Percentiles rank a stretch among this genome's conserved stretches.
Conservation (phyloP, 37 sponge, comb jelly and placozoan genomes). For the Chondrosia reniformis region DNA sequence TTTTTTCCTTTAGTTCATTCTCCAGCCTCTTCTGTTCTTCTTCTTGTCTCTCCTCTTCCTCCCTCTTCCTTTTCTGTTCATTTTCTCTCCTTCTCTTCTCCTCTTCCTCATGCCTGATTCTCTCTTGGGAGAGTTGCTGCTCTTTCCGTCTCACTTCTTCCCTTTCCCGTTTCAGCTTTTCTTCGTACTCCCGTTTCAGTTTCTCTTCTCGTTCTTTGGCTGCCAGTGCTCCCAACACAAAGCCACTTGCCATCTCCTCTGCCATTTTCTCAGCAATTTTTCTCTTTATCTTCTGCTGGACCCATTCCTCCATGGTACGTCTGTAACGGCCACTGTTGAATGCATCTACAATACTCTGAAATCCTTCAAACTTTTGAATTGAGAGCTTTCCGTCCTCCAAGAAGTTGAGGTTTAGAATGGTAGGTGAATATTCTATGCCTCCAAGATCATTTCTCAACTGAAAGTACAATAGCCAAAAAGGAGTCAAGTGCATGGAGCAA, state of each 20-base stretch:
- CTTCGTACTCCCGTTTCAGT: constrained; percentile 54
- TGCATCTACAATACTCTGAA: constrained; percentile 1
- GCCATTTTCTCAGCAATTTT: background rate
- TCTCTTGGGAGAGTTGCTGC: constrained; percentile 12
- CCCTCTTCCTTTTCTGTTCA: background rate
- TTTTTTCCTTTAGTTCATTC: constrained; percentile 16
- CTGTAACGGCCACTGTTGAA: constrained; percentile 9
- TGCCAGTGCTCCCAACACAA: background rate
- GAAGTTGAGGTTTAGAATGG: constrained; percentile 12
- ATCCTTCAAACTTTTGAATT: constrained; percentile 19
- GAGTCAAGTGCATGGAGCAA: too few relatives aligned
- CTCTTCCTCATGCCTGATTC: constrained; percentile 19
- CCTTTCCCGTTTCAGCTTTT: constrained; percentile 34
- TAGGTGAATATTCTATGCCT: constrained; percentile 20
- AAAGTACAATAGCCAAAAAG: too few relatives aligned
- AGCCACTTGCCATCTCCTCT: background rate
- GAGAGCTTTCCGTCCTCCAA: constrained; percentile 13
- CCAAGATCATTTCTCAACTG: constrained; percentile 20
- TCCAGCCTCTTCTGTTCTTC: background rate
- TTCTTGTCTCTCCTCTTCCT: background rate
- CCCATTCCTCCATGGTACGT: constrained; percentile 10
- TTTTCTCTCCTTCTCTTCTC: constrained; percentile 20
- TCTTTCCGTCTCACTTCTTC: constrained; percentile 38
- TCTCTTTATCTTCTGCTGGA: background rate
- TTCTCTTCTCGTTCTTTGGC: constrained; percentile 26